Percentiles rank a stretch among this genome's conserved stretches.
Evolutionary conservation across 2,888 invertebrate species (phyloP).

Genomic region (Tyria jacobaeae): DNA sequence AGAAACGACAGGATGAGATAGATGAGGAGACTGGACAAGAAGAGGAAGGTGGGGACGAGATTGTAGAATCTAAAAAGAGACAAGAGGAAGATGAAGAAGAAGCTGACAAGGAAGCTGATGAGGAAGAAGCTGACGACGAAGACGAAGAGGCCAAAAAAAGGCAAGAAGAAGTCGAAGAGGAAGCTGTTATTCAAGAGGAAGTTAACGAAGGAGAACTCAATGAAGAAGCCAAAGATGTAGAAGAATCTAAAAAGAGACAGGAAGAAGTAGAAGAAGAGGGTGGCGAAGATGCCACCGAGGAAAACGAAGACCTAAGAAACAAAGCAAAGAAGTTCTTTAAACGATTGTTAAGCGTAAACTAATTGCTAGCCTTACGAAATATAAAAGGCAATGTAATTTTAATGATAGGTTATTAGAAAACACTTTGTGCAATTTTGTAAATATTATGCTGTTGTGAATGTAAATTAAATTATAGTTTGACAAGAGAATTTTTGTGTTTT

Average conservation of each 20-base stretch:
- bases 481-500: constrained; percentile 2
- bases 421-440: constrained; percentile 86
- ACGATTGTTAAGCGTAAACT: constrained; percentile 59
- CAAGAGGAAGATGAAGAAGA: constrained; percentile 13
- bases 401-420: constrained; percentile 58
- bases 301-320: constrained; percentile 9
- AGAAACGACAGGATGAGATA: constrained; percentile 23
- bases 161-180: constrained; percentile 19
- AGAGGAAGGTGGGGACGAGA: constrained; percentile 28
- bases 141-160: constrained; percentile 18
- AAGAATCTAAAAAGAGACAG: constrained; percentile 11
- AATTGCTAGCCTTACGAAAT: constrained; percentile 62
- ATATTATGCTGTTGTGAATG: constrained; percentile 62
- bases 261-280: constrained; percentile 23
- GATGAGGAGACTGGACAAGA: constrained; percentile 21
- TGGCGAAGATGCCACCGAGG: constrained; percentile 11
- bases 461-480: constrained; percentile 51
- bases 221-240: constrained; percentile 18
- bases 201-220: constrained; percentile 13
- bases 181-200: background rate
- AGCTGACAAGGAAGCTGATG: constrained; percentile 1
- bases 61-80: constrained; percentile 9
- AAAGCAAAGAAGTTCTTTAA: constrained; percentile 55
- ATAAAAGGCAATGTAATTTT: constrained; percentile 50
- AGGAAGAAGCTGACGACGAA: constrained; percentile 13